Base-by-base conservation (phyloP, 2,888 invertebrate genomes). In the Gnatocerus cornutus region DNA sequence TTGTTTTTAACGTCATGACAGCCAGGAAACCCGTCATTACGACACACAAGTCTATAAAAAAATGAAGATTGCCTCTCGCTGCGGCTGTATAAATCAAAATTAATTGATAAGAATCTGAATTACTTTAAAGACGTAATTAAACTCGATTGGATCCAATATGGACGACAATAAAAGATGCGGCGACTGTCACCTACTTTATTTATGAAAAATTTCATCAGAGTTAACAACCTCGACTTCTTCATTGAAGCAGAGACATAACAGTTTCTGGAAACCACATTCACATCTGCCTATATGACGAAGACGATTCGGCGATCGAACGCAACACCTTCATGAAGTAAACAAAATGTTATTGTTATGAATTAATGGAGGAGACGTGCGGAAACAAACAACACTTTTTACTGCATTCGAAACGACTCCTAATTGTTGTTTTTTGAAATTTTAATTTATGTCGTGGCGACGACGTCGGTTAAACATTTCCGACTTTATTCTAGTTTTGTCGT, bases 71-170 rank as follows among this genome's bases (percentile, higher is more conserved):
- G 30, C 50, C n/a, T 50, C 30, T 50, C 50, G 46, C n/a, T 8
- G 4, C 10, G 14, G 33, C 37, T 7, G 13, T 33, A 53, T 33
- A 53, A 53, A 53, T 53, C 53, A 53, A 53, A 53, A 53, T 53
- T 53, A 53, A 53, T 53, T 53, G 53, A 53, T 53, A 16, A 53
- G 53, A 10, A 53, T 53, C 53, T 6, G 37, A n/a, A 12, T 53
- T 37, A 37, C 29, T 16, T 33, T 37, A n/a, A 53, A 33, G 53
- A 53, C 14, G 37, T 53, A n/a, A 53, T 53, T 53, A 53, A 53
- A 29, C 53, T 37, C 53, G 12, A 33, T 53, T 29, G 50, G 2
- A 8, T 29, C 16, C 14, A 14, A 9, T 10, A 12, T 43, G 43
- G 7, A 12, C 14, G 43, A 10, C 12, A 12, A 14, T 13, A 21